phyloP scores from a whole-genome alignment of 2,113 vertebrate genomes.

The Tiliqua scincoides region DNA sequence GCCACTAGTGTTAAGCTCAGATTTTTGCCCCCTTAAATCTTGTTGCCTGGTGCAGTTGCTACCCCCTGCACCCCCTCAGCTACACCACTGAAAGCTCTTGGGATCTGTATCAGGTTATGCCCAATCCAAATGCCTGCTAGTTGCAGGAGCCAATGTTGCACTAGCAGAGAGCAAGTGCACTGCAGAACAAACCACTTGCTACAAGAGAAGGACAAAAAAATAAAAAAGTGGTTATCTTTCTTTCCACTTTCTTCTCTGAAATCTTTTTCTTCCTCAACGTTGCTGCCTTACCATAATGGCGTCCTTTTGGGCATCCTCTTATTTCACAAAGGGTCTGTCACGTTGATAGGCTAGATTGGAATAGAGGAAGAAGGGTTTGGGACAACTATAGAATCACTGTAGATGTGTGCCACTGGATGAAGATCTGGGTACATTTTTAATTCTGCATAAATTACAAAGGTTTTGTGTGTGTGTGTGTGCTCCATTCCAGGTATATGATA shows the following conservation, averaged over 20 bases:
- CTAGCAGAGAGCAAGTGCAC: neutral
- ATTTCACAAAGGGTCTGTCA: neutral
- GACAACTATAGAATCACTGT: neutral
- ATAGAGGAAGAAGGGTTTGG: neutral
- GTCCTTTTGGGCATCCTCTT: neutral
- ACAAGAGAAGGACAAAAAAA: neutral
- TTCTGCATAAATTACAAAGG: neutral
- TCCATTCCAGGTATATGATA: slow-evolving; percentile 76
- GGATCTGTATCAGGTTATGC: neutral
- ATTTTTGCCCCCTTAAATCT: too few relatives aligned
- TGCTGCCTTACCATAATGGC: neutral
- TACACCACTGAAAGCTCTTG: too few relatives aligned
- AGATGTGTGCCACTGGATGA: neutral
- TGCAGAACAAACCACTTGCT: neutral
- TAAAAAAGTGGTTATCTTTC: neutral
- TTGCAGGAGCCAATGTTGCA: neutral
- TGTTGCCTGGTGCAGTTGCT: too few relatives aligned
- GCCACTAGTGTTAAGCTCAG: too few relatives aligned
- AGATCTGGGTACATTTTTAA: neutral
- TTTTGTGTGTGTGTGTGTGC: neutral
- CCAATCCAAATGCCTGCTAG: neutral
- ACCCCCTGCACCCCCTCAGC: too few relatives aligned
- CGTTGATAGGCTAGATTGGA: neutral
- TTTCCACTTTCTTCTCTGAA: neutral
- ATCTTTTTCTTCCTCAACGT: neutral